These are phyloP conservation scores for Melanotaenia nigrans DNA, from an alignment of 2,797 vertebrate species.

Conservation along the genomic window DNA sequence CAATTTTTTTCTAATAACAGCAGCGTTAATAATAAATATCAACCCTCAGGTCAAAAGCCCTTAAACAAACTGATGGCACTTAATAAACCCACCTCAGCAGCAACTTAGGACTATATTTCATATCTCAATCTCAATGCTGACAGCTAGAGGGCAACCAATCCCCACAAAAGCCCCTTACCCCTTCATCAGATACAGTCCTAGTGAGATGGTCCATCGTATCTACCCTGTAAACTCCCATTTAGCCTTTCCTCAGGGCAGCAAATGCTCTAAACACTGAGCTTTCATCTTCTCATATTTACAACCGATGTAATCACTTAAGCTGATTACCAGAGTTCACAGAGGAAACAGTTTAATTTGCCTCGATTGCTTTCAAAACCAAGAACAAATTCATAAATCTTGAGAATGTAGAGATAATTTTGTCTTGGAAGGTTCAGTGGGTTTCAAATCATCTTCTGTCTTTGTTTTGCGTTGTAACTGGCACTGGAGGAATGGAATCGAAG, in stretches of 20 bases:
- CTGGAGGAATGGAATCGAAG: conserved; percentile 55
- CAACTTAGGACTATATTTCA: conserved; percentile 52
- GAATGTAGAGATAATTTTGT: conserved; percentile 71
- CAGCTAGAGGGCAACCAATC: conserved; percentile 88
- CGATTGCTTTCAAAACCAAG: conserved; percentile 76
- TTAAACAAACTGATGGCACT: conserved; percentile 20
- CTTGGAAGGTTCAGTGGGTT: conserved; percentile 62
- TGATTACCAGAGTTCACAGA: conserved; percentile 80
- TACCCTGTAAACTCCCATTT: conserved; percentile 57
- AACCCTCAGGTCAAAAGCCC: conserved; percentile 12
- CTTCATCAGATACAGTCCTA: conserved; percentile 50
- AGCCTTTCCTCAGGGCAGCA: conserved; percentile 58
- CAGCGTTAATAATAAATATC: conserved; percentile 8
- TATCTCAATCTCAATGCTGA: conserved; percentile 69
- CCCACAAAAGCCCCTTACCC: conserved; percentile 68
- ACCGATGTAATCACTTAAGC: conserved; percentile 78
- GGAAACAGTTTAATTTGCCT: conserved; percentile 80
- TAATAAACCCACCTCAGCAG: conserved; percentile 33
- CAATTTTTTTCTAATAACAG: conserved; percentile 9
- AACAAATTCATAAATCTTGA: conserved; percentile 77
- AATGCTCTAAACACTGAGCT: conserved; percentile 58
- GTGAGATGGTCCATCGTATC: conserved; percentile 68
- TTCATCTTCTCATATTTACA: conserved; percentile 80
- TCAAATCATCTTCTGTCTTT: conserved; percentile 57
- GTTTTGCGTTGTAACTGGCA: conserved; percentile 60